Evolutionary conservation across 2,888 invertebrate species (phyloP).

Genomic region (Euplexia lucipara): DNA sequence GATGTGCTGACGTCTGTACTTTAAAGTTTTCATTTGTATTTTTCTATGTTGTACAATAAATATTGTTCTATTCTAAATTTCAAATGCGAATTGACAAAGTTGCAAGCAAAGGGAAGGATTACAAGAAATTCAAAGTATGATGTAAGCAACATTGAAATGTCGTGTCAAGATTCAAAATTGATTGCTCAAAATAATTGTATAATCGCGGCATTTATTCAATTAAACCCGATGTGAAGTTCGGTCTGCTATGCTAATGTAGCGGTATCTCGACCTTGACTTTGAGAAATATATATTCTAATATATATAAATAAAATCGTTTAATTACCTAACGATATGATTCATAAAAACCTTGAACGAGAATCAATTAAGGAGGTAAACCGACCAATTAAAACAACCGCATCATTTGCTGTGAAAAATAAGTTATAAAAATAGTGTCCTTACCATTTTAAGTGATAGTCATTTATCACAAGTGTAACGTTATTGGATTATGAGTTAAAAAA

Average conservation of each 20-base stretch:
- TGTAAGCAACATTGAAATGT: slow-evolving; percentile 58
- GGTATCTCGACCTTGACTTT: slow-evolving; percentile 57
- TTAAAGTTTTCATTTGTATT: too few relatives aligned
- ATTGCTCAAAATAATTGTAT: slow-evolving; percentile 50
- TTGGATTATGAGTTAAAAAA: slow-evolving; percentile 16
- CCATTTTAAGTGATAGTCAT: slow-evolving; percentile 35
- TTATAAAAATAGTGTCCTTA: slow-evolving; percentile 41
- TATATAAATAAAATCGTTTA: slow-evolving; percentile 35
- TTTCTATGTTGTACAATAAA: too few relatives aligned
- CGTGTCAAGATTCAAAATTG: slow-evolving; percentile 42
- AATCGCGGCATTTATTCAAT: slow-evolving; percentile 39
- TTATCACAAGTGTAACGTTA: slow-evolving; percentile 23
- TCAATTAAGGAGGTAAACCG: slow-evolving; percentile 40
- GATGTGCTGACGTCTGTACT: too few relatives aligned
- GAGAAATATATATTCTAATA: slow-evolving; percentile 51
- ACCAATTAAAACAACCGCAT: slow-evolving; percentile 37
- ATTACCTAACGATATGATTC: slow-evolving; percentile 49
- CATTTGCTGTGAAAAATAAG: slow-evolving; percentile 27
- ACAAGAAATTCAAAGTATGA: slow-evolving; percentile 42
- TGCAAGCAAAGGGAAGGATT: neutral
- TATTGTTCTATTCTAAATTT: too few relatives aligned
- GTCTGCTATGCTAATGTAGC: slow-evolving; percentile 49
- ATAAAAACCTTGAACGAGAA: slow-evolving; percentile 54
- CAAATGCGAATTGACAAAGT: neutral
- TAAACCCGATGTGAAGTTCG: slow-evolving; percentile 30